These are phyloP conservation scores for Onthophagus sagittarius DNA, from an alignment of 2,888 invertebrate species.

Conservation along the genomic window DNA sequence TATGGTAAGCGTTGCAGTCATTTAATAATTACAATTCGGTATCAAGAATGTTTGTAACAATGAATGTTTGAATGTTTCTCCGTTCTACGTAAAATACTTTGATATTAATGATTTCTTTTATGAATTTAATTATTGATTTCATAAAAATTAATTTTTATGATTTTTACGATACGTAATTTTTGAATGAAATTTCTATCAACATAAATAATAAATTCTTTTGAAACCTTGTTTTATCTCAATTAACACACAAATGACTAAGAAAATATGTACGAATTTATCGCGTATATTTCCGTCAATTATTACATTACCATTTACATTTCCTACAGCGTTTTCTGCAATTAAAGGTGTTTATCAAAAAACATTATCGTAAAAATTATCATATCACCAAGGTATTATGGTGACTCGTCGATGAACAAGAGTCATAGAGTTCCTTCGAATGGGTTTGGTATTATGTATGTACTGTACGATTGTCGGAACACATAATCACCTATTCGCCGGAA, in stretches of 20 bases:
- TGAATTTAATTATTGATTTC: no score
- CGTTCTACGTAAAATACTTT: no score
- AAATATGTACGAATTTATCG: no score
- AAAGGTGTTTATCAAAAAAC: not conserved
- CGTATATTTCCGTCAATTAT: not conserved
- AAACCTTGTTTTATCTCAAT: not conserved
- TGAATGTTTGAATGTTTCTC: no score
- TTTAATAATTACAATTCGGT: no score
- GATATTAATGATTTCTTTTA: no score
- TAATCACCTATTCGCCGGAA: constrained; percentile 39
- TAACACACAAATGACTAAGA: not conserved
- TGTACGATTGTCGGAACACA: constrained; percentile 15
- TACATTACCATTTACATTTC: constrained; percentile 7
- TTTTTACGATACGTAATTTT: no score
- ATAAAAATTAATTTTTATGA: no score
- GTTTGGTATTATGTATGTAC: not conserved
- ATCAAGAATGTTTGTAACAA: no score
- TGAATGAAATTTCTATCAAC: no score
- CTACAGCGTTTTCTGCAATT: not conserved
- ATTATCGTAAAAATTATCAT: constrained; percentile 7
- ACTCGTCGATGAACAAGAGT: not conserved
- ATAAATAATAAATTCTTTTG: no score
- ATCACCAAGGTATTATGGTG: not conserved
- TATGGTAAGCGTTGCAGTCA: no score
- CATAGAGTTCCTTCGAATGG: not conserved